phyloP scores from a whole-genome alignment of 1,140 invertebrate species.

The Sarcophaga peregrina region DNA sequence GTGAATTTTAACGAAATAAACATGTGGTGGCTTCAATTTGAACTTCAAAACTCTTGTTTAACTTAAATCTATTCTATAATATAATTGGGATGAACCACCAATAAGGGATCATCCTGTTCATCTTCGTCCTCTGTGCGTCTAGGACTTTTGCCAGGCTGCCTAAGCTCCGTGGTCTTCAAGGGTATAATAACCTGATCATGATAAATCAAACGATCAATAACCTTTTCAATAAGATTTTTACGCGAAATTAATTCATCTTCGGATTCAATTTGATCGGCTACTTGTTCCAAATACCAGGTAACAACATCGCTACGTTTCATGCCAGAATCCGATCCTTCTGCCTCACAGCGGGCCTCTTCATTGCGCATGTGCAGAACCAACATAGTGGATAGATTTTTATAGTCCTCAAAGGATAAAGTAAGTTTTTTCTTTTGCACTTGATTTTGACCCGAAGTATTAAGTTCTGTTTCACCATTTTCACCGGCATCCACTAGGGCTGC shows the following conservation, averaged over 20 bases:
- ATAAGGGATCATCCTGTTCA: conserved; percentile 83
- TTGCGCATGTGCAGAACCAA: conserved; percentile 89
- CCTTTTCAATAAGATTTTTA: conserved; percentile 93
- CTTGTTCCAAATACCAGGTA: conserved; percentile 94
- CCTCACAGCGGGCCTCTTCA: conserved; percentile 79
- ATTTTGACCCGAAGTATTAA: conserved; percentile 26
- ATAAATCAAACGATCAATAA: conserved; percentile 92
- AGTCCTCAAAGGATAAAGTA: conserved; percentile 94
- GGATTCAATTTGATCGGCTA: conserved; percentile 87
- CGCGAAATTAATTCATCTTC: conserved; percentile 92
- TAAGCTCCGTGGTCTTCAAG: conserved; percentile 77
- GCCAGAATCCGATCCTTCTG: conserved; percentile 74
- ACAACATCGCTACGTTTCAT: conserved; percentile 86
- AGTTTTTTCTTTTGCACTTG: conserved; percentile 80
- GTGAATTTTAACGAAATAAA: too few species aligned
- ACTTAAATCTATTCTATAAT: conserved; percentile 73
- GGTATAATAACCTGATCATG: conserved; percentile 92
- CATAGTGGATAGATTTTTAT: conserved; percentile 92
- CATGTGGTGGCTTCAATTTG: too few species aligned
- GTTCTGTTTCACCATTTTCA: conserved; percentile 30
- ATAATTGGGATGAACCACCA: conserved; percentile 97
- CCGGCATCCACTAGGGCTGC: conserved; percentile 46
- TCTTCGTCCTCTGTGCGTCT: conserved; percentile 48
- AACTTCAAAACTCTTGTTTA: too few species aligned
- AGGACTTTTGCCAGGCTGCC: conserved; percentile 68